Percentiles rank a stretch among this genome's conserved stretches.
These are phyloP conservation scores for Ctenodactylus gundi DNA, from an alignment of 2,113 vertebrate species.

Conservation along the genomic window DNA sequence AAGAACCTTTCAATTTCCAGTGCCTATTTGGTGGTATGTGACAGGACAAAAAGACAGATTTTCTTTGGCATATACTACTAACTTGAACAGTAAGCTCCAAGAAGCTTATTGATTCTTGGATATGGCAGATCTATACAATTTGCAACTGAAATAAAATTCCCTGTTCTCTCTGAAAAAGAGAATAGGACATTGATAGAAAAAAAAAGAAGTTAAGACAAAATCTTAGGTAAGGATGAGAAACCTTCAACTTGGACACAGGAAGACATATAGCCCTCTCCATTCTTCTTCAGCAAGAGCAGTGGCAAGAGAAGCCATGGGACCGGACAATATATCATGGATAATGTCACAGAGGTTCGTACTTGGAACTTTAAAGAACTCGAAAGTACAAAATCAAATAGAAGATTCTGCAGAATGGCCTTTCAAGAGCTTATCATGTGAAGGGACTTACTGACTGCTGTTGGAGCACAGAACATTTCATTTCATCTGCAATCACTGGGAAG, in stretches of 20 bases:
- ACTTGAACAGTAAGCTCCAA: not conserved
- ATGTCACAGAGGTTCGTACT: not conserved
- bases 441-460: not conserved
- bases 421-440: not conserved
- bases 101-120: not conserved
- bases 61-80: not conserved
- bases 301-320: not conserved
- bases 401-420: not conserved
- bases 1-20: not conserved
- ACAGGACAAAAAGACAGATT: not conserved
- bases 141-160: not conserved
- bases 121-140: not conserved
- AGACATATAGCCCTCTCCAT: not conserved
- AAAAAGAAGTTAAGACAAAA: not conserved
- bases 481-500: not conserved
- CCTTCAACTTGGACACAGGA: not conserved
- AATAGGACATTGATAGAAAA: not conserved
- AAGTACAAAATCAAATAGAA: not conserved
- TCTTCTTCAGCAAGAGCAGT: not conserved
- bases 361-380: constrained; percentile 1
- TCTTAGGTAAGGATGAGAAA: not conserved
- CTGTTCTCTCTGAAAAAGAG: not conserved
- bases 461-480: not conserved
- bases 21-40: not conserved
- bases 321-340: not conserved